Evolutionary conservation across 2,113 vertebrate species (phyloP), one percentile per base, ranked within the genome.

Genomic region (Theropithecus gelada): DNA sequence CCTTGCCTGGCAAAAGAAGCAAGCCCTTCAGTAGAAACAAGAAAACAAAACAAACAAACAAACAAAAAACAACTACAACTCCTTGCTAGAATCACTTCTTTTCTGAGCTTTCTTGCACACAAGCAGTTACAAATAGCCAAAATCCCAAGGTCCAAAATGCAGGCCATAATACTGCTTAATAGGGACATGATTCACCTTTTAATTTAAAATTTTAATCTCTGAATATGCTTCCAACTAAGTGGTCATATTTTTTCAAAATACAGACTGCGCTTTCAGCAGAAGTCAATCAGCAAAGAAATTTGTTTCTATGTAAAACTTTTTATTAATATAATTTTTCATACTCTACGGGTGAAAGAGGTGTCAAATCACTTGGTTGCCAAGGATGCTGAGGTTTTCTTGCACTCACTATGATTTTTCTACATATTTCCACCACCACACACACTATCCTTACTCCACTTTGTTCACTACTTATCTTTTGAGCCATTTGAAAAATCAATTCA

Each of bases 241-340:
- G 48, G 40, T 81, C 23, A 43, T 11, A 52, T 89, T 52, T 30
- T 40, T 72, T 43, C 17, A 52, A 30, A 83, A 50, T 8, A 66
- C 27, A 75, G 68, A 52, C 40, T 70, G 20, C n/a, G 40, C 57
- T 93, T 87, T 96, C 66, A 59, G 22, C 83, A 75, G 76, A 89
- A 84, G 9, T 68, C 61, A 73, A 70, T 79, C n/a, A 84, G 52
- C 57, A 93, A 97, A 86, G 38, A 14, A 64, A 88, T 88, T 68
- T 88, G 20, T 64, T 94, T 85, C 59, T 35, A 55, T 17, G 70
- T 25, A 72, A 90, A 92, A 20, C 4, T 18, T 80, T 88, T 81
- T 92, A 38, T 92, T 86, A 55, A 91, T 48, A 17, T 81, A 57
- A 81, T 76, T 91, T 95, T 93, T 30, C 35, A 86, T 32, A 75